Evolutionary conservation across 2,888 invertebrate species (phyloP), one percentile per base, ranked within the genome.

Genomic region (Coelogynopora nodosa): DNA sequence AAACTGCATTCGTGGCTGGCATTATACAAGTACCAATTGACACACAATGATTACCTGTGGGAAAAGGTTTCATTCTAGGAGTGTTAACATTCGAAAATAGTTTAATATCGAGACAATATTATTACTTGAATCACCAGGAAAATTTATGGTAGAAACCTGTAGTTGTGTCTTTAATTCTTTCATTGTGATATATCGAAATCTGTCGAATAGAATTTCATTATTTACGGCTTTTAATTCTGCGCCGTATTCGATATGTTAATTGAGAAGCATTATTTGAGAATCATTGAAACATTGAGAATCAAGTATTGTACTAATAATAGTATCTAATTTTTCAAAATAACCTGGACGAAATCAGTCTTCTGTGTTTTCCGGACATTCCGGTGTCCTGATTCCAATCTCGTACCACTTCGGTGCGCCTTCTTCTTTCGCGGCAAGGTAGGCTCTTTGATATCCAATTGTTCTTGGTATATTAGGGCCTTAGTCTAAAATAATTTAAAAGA

Each of bases 111-210:
- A 74, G 18, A 74, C 5, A 74, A 23, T 74, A 74, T 74, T 26
- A 74, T 74, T 74, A 74, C 74, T 74, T 74, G 74, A 74, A 74
- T 74, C 74, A 74, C 74, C 74, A 74, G 74, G 74, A 74, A 74
- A 74, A 74, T 74, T 5, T 13, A 74, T 74, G 49, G 74, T 26
- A 74, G 23, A 74, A 74, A 74, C 74, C 74, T 74, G 74, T 74
- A 74, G 74, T 74, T 74, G 74, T 74, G 74, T 74, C 74, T 74
- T 74, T 26, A 74, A 13, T 10, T 74, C 74, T 74, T 74, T 26
- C 5, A 13, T 74, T 23, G 74, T 74, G 74, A 23, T 74, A 74
- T 74, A 74, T 74, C 23, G 74, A 74, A 13, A 74, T 74, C 74
- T 74, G 74, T 74, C 23, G 27, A 74, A 74, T 74, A 74, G 27